Percentiles rank a stretch among this genome's conserved stretches.
phyloP scores from a whole-genome alignment of 2,888 invertebrate genomes.

The Drosophila paranaensis region DNA sequence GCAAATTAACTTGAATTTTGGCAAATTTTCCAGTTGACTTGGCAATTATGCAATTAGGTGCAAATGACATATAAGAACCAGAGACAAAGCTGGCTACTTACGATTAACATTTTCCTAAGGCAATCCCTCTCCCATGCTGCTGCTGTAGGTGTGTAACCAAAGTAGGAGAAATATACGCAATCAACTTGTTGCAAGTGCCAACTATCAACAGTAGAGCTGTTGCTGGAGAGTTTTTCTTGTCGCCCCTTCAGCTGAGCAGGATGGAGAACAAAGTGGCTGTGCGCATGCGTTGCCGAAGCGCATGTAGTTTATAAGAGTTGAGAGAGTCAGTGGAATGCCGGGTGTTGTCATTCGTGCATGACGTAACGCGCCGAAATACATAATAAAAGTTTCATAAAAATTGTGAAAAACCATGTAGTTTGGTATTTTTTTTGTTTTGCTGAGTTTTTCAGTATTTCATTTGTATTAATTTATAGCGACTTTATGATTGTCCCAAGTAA shows the following conservation, averaged over 20 bases:
- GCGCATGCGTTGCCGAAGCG: constrained; percentile 58
- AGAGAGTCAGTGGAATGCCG: constrained; percentile 38
- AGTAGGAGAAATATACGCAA: constrained; percentile 7
- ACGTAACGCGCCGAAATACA: constrained; percentile 65
- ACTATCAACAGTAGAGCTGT: constrained; percentile 15
- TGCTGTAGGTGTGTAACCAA: constrained; percentile 6
- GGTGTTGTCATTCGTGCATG: constrained; percentile 71
- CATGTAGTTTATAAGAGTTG: constrained; percentile 33
- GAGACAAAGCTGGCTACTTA: constrained; percentile 22
- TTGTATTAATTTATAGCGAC: background rate
- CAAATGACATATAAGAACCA: constrained; percentile 30
- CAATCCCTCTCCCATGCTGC: constrained; percentile 4
- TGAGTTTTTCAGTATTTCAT: background rate
- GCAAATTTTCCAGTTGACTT: constrained; percentile 74
- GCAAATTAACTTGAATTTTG: constrained; percentile 68
- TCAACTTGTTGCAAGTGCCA: constrained; percentile 73
- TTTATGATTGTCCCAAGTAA: too few relatives aligned
- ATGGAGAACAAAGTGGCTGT: background rate
- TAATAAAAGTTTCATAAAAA: background rate
- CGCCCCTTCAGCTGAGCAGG: constrained; percentile 11
- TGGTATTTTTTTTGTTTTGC: too few relatives aligned
- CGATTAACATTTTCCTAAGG: constrained; percentile 8
- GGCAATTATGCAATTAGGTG: constrained; percentile 77
- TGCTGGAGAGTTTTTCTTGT: constrained; percentile 34
- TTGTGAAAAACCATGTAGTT: constrained; percentile 3